A percentile compares a stretch with the other conserved stretches of the same genome.
These are phyloP conservation scores for Aptenodytes forsteri DNA, from an alignment of 2,113 vertebrate genomes.

Conservation along the genomic window DNA sequence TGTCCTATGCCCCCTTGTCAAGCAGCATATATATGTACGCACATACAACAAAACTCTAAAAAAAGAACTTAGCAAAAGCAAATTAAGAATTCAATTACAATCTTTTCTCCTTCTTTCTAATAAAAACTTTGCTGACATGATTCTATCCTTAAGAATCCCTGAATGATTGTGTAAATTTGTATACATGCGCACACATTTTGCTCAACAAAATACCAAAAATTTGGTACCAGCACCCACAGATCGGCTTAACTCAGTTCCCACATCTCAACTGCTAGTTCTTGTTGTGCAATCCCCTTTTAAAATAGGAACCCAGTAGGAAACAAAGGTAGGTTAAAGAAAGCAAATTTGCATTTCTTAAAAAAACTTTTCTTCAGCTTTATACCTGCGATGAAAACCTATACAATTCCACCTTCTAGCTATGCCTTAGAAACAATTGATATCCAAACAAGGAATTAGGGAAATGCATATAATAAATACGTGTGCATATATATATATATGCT, in stretches of 20 bases:
- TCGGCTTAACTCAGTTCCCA: neutral
- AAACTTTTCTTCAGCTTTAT: neutral
- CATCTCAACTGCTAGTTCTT: neutral
- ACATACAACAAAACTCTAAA: neutral
- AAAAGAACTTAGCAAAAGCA: neutral
- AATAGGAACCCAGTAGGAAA: neutral
- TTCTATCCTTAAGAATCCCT: neutral
- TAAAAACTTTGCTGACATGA: neutral
- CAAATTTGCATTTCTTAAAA: neutral
- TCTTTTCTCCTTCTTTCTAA: neutral
- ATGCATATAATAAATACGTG: neutral
- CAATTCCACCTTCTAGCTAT: neutral
- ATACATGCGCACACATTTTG: accelerated
- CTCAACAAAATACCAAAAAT: neutral
- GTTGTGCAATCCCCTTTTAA: neutral
- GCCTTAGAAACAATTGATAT: neutral
- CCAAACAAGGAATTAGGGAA: neutral
- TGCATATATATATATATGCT: neutral
- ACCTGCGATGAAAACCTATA: neutral
- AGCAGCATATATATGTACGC: neutral
- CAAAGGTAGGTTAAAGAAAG: neutral
- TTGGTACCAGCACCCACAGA: neutral
- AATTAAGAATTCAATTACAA: neutral
- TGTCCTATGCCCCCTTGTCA: neutral
- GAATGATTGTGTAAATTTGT: neutral